These are phyloP conservation scores for Styela clava DNA, from an alignment of 23 tunicate species.

Conservation along the genomic window DNA sequence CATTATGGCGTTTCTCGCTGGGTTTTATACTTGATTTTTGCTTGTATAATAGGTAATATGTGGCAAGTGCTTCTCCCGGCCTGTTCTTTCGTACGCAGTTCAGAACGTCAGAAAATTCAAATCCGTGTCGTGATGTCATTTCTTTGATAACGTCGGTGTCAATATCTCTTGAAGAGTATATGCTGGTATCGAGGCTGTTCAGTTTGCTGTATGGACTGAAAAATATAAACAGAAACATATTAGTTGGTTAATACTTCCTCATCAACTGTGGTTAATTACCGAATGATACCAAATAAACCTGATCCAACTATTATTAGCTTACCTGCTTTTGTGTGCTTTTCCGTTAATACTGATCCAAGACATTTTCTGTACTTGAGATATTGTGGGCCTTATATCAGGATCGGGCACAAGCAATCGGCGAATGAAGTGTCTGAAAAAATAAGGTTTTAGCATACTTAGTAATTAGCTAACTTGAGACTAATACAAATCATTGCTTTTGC, in stretches of 20 bases:
- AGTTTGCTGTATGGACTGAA: neutral
- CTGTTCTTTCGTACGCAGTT: slow-evolving; percentile 83
- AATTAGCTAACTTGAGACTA: no score
- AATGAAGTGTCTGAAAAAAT: slow-evolving; percentile 63
- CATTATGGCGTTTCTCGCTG: neutral
- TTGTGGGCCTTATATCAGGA: slow-evolving; percentile 59
- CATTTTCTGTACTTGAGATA: slow-evolving; percentile 63
- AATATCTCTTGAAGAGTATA: neutral
- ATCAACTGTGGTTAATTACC: no score
- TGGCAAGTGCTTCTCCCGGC: slow-evolving; percentile 83
- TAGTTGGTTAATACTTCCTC: no score
- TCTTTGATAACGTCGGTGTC: slow-evolving; percentile 28
- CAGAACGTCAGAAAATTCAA: slow-evolving; percentile 32
- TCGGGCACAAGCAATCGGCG: slow-evolving; percentile 60
- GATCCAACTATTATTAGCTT: no score
- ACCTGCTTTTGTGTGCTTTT: slow-evolving; percentile 3
- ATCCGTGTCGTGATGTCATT: slow-evolving; percentile 18
- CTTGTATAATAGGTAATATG: slow-evolving; percentile 66
- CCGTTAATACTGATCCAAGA: slow-evolving; percentile 48
- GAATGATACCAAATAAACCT: no score
- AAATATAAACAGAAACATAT: neutral
- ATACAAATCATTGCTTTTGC: no score
- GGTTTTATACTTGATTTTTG: neutral
- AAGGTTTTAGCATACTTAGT: no score
- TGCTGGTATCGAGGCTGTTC: neutral